phyloP scores from a whole-genome alignment of 2,888 invertebrate genomes.

The Sphaerophoria rueppellii region DNA sequence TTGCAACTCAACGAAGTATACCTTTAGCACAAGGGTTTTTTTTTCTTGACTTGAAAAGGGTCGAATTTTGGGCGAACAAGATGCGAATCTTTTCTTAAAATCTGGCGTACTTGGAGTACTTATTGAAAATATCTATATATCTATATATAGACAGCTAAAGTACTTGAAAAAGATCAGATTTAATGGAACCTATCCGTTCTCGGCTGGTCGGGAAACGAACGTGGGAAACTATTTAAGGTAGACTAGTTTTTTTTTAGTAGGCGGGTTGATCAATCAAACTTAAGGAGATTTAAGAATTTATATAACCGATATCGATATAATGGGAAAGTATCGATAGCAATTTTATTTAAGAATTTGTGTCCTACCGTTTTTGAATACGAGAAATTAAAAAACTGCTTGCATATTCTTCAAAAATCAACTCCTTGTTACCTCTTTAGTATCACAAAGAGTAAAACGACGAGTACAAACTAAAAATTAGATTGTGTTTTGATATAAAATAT shows the following conservation, averaged over 20 bases:
- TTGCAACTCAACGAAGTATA: conserved; percentile 42
- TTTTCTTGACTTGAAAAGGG: conserved; percentile 59
- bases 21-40: conserved; percentile 35
- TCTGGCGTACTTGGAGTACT: conserved; percentile 42
- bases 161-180: conserved; percentile 47
- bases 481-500: conserved; percentile 49
- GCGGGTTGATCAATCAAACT: not conserved
- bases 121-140: conserved; percentile 30
- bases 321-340: too few relatives aligned
- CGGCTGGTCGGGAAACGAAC: conserved; percentile 22
- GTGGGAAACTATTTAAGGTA: conserved; percentile 50
- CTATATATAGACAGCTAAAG: not conserved
- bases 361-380: too few relatives aligned
- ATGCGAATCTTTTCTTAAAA: conserved; percentile 68
- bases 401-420: too few relatives aligned
- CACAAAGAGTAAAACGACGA: not conserved
- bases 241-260: conserved; percentile 16
- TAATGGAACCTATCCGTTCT: conserved; percentile 4
- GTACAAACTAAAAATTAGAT: conserved; percentile 30
- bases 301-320: not conserved
- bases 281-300: not conserved
- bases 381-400: too few relatives aligned
- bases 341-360: too few relatives aligned
- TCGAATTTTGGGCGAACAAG: conserved; percentile 61
- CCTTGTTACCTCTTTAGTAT: not conserved